These are phyloP conservation scores for Electrona antarctica DNA, from an alignment of 2,113 vertebrate genomes.

Conservation along the genomic window DNA sequence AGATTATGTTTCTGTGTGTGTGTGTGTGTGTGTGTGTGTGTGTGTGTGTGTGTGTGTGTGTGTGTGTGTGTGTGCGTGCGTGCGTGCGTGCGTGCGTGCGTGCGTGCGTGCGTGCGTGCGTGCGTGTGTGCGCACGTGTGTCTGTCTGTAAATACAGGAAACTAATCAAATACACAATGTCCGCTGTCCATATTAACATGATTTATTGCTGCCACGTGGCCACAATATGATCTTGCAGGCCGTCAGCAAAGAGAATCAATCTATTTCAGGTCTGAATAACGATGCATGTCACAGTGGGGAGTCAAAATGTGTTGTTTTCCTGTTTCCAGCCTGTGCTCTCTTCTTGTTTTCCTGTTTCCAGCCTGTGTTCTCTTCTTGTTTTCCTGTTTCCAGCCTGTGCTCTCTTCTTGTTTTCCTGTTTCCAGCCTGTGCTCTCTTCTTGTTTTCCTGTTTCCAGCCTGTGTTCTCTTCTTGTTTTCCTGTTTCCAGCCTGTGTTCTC, in stretches of 20 bases:
- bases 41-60: neutral
- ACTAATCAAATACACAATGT: constrained; percentile 62
- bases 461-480: no score
- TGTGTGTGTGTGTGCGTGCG: constrained; percentile 4
- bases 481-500: no score
- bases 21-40: no score
- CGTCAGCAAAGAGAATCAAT: constrained; percentile 51
- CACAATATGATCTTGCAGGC: constrained; percentile 54
- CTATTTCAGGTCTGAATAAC: constrained; percentile 57
- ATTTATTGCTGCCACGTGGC: constrained; percentile 65
- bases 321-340: constrained; percentile 48
- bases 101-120: constrained; percentile 27
- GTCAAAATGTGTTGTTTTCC: constrained; percentile 47
- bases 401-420: no score
- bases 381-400: no score
- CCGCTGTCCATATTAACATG: constrained; percentile 63
- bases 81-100: constrained; percentile 16
- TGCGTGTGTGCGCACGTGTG: neutral
- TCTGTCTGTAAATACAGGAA: constrained; percentile 52
- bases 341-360: no score
- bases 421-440: no score
- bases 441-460: no score
- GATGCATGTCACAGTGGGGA: no score
- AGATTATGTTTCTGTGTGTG: neutral
- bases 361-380: no score